Percentiles rank a stretch among this genome's conserved stretches.
Conservation (phyloP, 2,797 vertebrate species). For the Ciconia nigra region DNA sequence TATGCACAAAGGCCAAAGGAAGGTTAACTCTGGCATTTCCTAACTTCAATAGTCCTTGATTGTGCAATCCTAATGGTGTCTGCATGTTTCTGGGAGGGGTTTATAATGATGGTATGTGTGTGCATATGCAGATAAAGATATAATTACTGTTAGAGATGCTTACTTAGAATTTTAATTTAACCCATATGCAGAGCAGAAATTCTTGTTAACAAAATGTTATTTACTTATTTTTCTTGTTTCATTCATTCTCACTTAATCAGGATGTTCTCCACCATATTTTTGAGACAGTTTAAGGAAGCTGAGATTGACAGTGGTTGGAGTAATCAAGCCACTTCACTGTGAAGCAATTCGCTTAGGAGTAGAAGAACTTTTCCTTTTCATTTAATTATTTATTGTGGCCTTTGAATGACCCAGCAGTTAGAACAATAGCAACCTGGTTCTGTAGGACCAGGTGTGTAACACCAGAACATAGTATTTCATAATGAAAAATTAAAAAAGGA, state of each 20-base stretch:
- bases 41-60: conserved; percentile 18
- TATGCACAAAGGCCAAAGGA: conserved; percentile 19
- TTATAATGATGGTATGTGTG: not conserved
- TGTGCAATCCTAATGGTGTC: not conserved
- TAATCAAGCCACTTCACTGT: conserved; percentile 47
- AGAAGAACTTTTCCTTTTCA: conserved; percentile 32
- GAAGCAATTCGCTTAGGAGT: conserved; percentile 24
- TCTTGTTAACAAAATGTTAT: not conserved
- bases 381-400: conserved; percentile 20
- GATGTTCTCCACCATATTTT: conserved; percentile 42
- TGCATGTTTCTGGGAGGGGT: not conserved
- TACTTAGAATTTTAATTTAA: not conserved
- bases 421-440: not conserved
- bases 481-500: not conserved
- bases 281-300: conserved; percentile 42
- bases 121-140: not conserved
- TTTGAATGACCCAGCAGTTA: not conserved
- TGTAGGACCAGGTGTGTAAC: not conserved
- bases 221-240: conserved; percentile 10
- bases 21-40: conserved; percentile 62
- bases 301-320: conserved; percentile 42
- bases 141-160: not conserved
- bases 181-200: not conserved
- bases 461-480: not conserved
- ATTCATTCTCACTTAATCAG: not conserved